phyloP scores from a whole-genome alignment of 2,797 vertebrate genomes.

The Artibeus jamaicensis region DNA sequence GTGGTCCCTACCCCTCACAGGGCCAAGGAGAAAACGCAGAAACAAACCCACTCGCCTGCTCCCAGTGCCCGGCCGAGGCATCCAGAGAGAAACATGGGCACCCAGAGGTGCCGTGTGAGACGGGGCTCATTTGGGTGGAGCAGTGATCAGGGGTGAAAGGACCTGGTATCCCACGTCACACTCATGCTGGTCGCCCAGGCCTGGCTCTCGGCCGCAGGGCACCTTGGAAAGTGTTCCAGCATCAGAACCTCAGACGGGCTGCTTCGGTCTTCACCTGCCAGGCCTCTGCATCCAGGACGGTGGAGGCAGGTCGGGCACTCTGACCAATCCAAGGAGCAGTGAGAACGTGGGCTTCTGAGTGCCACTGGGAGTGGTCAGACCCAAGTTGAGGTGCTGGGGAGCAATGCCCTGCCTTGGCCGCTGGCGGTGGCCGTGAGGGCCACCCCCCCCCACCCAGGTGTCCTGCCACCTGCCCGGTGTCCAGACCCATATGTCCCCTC shows the following conservation, averaged over 20 bases:
- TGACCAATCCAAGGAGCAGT: not conserved
- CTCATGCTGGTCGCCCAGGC: not conserved
- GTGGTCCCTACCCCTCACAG: not conserved
- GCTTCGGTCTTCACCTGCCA: not conserved
- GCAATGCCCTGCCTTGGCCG: too few relatives aligned
- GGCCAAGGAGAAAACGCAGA: not conserved
- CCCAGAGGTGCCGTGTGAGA: not conserved
- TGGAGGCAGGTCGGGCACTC: not conserved
- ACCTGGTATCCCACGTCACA: not conserved
- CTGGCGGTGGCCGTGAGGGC: accelerated
- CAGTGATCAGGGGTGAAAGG: not conserved
- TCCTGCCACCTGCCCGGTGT: accelerated
- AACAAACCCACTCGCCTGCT: accelerated
- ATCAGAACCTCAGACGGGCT: not conserved
- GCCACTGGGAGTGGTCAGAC: not conserved
- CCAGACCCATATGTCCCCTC: accelerated
- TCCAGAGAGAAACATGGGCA: not conserved
- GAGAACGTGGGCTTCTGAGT: not conserved
- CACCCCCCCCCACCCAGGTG: not conserved
- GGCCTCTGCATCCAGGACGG: not conserved
- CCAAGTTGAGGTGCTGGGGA: not conserved
- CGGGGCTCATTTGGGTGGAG: accelerated
- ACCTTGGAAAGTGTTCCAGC: not conserved
- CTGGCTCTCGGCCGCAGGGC: not conserved
- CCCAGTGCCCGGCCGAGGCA: not conserved